Percentiles rank a stretch among this genome's conserved stretches.
Evolutionary conservation across 2,797 vertebrate species (phyloP).

Genomic region (Diplodus puntazzo): DNA sequence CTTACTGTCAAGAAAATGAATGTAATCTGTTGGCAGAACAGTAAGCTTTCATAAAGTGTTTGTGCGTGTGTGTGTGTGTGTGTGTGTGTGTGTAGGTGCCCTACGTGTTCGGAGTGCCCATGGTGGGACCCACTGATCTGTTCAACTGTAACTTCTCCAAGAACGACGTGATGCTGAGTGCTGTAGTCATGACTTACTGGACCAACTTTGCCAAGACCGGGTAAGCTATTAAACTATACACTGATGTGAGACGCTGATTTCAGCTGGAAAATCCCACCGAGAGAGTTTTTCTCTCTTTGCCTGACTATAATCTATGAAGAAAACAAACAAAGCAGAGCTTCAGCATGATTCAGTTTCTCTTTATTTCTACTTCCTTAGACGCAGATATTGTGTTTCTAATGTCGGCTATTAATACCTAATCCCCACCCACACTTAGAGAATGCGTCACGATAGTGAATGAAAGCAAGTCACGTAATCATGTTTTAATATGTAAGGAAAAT

Average conservation of each 20-base stretch:
- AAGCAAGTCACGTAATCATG: constrained; percentile 41
- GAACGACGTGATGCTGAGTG: constrained; percentile 98
- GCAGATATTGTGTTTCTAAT: constrained; percentile 34
- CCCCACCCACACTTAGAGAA: constrained; percentile 31
- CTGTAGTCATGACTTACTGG: constrained; percentile 99
- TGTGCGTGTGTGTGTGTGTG: neutral
- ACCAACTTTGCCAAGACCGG: constrained; percentile 99
- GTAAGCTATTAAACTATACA: constrained; percentile 81
- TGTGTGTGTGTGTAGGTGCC: constrained; percentile 69
- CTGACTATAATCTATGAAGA: neutral
- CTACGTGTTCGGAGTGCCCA: constrained; percentile 91
- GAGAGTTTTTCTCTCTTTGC: neutral
- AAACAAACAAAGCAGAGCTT: constrained; percentile 35
- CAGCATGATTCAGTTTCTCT: constrained; percentile 24
- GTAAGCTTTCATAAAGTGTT: neutral
- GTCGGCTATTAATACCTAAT: constrained; percentile 48
- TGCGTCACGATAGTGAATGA: constrained; percentile 12
- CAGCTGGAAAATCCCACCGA: constrained; percentile 6
- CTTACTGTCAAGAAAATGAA: constrained; percentile 26
- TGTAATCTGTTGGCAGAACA: constrained; percentile 8
- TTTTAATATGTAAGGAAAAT: constrained; percentile 47
- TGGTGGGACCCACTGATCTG: constrained; percentile 94
- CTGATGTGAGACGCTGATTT: constrained; percentile 41
- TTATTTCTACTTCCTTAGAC: constrained; percentile 28
- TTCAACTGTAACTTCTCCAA: constrained; percentile 99